These are phyloP conservation scores for Prunella fulvescens DNA, from an alignment of 2,113 vertebrate species.

Conservation along the genomic window DNA sequence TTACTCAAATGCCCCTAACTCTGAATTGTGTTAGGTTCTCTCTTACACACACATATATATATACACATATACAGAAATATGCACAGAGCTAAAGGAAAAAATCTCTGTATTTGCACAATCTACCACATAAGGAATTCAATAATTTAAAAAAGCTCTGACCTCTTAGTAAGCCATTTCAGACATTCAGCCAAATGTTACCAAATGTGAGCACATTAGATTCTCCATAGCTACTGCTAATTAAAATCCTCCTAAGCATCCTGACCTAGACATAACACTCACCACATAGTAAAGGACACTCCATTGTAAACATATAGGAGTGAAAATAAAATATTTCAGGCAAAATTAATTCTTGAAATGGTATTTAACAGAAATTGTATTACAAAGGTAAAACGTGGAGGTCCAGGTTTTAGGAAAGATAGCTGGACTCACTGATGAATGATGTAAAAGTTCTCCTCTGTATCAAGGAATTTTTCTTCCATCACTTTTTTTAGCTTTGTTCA, in stretches of 20 bases:
- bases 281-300: not conserved
- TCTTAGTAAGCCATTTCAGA: not conserved
- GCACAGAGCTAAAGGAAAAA: not conserved
- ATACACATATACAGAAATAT: accelerated
- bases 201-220: not conserved
- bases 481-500: not conserved
- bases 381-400: not conserved
- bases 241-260: not conserved
- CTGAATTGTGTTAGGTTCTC: not conserved
- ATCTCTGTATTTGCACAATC: not conserved
- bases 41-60: accelerated
- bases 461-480: not conserved
- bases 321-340: not conserved
- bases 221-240: not conserved
- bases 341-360: not conserved
- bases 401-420: not conserved
- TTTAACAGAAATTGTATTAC: not conserved
- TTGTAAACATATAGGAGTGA: not conserved
- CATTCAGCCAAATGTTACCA: not conserved
- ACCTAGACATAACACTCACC: not conserved
- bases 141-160: not conserved
- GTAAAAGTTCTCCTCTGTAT: not conserved
- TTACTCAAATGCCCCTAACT: not conserved
- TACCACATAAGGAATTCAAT: not conserved
- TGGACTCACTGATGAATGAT: not conserved